phyloP scores from a whole-genome alignment of 2,113 vertebrate species.

The Sprattus sprattus region DNA sequence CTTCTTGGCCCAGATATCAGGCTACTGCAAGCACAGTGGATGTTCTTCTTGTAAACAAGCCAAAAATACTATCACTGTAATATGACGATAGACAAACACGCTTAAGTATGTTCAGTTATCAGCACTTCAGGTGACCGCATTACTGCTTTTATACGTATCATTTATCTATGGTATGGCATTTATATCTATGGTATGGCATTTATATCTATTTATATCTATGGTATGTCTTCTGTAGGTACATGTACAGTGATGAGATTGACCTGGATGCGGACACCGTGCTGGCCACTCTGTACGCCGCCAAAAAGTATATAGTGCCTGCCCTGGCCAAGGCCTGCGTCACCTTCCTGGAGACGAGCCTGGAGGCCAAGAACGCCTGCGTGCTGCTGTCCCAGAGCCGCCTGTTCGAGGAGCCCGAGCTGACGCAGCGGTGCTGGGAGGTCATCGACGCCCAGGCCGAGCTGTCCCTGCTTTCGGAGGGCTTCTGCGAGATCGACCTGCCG shows the following conservation, averaged over 20 bases:
- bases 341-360: constrained; percentile 92
- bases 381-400: constrained; percentile 92
- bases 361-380: constrained; percentile 91
- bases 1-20: background rate
- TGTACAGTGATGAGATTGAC: constrained; percentile 95
- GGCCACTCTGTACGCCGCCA: constrained; percentile 89
- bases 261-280: constrained; percentile 92
- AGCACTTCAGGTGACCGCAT: background rate
- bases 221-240: constrained; percentile 73
- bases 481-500: constrained; percentile 89
- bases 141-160: background rate
- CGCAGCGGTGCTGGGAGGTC: constrained; percentile 94
- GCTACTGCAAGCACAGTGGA: background rate
- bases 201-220: background rate
- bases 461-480: constrained; percentile 86
- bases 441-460: constrained; percentile 93
- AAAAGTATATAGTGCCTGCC: constrained; percentile 93
- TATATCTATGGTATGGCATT: background rate
- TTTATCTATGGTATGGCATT: background rate
- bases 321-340: constrained; percentile 88
- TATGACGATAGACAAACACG: too few species aligned
- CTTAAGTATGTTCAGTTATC: background rate
- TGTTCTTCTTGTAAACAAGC: constrained; percentile 1
- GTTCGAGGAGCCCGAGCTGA: constrained; percentile 92
- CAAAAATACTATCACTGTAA: background rate